These are phyloP conservation scores for Drosophila acutilabella DNA, from an alignment of 2,888 invertebrate species.

Conservation along the genomic window DNA sequence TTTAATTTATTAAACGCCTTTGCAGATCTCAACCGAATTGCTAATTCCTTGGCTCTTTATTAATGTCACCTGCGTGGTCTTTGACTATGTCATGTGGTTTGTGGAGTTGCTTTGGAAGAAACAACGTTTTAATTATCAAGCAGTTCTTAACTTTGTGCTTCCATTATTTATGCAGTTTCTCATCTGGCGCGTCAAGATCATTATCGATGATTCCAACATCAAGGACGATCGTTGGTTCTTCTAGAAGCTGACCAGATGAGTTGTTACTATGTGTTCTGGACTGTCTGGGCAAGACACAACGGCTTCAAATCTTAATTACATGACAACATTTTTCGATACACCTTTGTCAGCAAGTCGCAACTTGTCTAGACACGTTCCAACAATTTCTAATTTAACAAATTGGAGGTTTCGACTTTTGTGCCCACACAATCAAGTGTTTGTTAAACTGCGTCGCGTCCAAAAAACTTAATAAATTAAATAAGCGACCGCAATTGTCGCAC, in stretches of 20 bases:
- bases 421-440: conserved; percentile 18
- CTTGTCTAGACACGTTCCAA: conserved; percentile 11
- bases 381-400: conserved; percentile 49
- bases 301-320: conserved; percentile 60
- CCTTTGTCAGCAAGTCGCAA: not conserved
- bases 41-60: not conserved
- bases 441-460: conserved; percentile 9
- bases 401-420: conserved; percentile 47
- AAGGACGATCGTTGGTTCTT: not conserved
- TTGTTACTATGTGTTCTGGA: not conserved
- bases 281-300: conserved; percentile 17
- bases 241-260: not conserved
- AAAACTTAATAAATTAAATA: conserved; percentile 60
- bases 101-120: too few relatives aligned
- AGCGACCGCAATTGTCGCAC: conserved; percentile 36
- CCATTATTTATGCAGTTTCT: not conserved
- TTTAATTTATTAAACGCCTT: not conserved
- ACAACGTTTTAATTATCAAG: too few relatives aligned
- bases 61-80: too few relatives aligned
- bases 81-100: too few relatives aligned
- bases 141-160: not conserved
- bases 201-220: not conserved
- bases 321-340: conserved; percentile 32
- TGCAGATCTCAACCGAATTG: not conserved
- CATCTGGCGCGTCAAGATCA: not conserved